Evolutionary conservation across 2,113 vertebrate species (phyloP), one percentile per base, ranked within the genome.

Genomic region (Spizaetus ornatus): DNA sequence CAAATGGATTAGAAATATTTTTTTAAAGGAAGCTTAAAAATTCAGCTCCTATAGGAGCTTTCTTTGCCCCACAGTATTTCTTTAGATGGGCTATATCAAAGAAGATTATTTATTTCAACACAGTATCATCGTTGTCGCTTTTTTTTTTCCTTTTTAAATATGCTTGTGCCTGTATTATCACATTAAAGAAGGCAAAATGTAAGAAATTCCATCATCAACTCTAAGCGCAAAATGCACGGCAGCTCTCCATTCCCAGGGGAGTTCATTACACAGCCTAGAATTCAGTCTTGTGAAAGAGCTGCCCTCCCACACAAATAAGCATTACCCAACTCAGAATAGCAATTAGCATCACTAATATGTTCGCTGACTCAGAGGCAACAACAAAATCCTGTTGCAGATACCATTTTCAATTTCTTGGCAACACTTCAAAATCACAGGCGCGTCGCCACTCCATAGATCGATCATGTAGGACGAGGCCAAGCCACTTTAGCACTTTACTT

Each of bases 221-320:
- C 58, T 26, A 59, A 93, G 78, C 19, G 2, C 61, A 90, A 86
- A 83, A 74, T 17, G n/a, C 38, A 52, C 0, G 1, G 59, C 71
- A 88, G 50, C 73, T 86, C 85, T 77, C 69, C 42, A 9, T 79
- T 96, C 96, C 82, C 10, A 59, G 31, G 26, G 43, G 94, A 92
- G 72, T 95, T 93, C 76, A 88, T 92, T 92, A 94, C 69, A 59
- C 63, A 90, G 82, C 67, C 79, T 25, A 59, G 55, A 88, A 90
- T 42, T 62, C 85, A 87, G 76, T 13, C 79, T 66, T 70, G 80
- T 67, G 71, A 81, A 91, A 95, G 76, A 15, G 0, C 82, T 92
- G 90, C 80, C 63, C 61, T 96, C 90, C 94, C 88, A 93, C 88
- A 84, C 91, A 92, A 90, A 84, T n/a, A 73, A 95, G 88, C 82